A percentile compares a stretch with the other conserved stretches of the same genome.
Conservation (phyloP, 2,797 vertebrate genomes). For the Arrhamphus sclerolepis region DNA sequence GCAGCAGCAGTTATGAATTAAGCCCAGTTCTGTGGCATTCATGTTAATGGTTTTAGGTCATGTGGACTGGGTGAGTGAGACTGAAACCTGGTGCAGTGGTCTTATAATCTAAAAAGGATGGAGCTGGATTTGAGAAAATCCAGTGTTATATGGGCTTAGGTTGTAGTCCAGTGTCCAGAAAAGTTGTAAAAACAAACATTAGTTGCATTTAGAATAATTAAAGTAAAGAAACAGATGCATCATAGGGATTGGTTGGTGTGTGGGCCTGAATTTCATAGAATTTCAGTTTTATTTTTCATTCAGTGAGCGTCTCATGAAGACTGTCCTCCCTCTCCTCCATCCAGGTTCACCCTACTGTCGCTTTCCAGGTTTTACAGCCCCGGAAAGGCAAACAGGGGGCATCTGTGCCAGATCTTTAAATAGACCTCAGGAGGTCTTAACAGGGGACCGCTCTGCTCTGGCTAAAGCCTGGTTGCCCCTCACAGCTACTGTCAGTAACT, state of each 20-base stretch:
- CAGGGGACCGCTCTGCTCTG: conserved; percentile 40
- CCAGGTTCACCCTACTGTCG: conserved; percentile 44
- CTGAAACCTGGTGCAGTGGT: neutral
- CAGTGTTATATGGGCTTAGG: neutral
- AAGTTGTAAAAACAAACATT: no score
- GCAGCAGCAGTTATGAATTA: no score
- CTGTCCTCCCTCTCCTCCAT: conserved; percentile 25
- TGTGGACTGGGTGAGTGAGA: no score
- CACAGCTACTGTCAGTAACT: conserved; percentile 14
- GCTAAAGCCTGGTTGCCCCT: conserved; percentile 28
- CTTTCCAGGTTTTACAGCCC: conserved; percentile 69
- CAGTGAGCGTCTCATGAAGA: conserved; percentile 48
- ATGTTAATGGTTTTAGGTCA: no score
- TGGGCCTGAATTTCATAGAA: conserved; percentile 25
- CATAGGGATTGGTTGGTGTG: no score
- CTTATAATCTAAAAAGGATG: neutral
- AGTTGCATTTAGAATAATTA: no score
- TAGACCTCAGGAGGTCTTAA: conserved; percentile 68
- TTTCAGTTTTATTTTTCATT: conserved; percentile 40
- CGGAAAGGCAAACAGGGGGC: conserved; percentile 74
- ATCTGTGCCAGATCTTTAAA: conserved; percentile 72
- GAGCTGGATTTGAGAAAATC: neutral
- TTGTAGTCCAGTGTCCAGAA: neutral
- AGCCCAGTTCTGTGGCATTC: no score
- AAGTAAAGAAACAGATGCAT: no score